Evolutionary conservation across 2,797 vertebrate genomes (phyloP), one percentile per base, ranked within the genome.

Genomic region (Diplodus sargus): DNA sequence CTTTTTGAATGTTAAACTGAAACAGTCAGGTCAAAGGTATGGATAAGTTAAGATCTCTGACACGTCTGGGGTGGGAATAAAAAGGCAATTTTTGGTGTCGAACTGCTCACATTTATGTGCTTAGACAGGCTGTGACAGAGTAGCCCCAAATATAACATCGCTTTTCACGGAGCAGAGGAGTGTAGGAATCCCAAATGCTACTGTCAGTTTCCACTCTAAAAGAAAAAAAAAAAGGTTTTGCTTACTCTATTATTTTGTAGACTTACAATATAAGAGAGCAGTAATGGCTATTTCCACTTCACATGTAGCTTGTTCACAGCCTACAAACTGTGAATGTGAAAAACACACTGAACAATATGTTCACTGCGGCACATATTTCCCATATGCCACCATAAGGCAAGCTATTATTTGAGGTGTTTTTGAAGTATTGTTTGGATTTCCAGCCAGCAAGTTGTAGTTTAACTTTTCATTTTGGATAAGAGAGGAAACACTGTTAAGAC

Each of bases 321-420:
- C 58, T 76, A 79, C 15, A 85, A 85, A 83, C 85, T 86, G 86
- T 81, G 75, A 87, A 76, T 34, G 47, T 69, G 66, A 80, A 59
- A 85, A 82, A 64, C 61, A 70, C 16, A 56, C n/a, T 30, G 58
- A 81, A 81, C 47, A 85, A 79, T 73, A 73, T 78, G 72, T 85
- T 85, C 54, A 59, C 59, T 54, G 70, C 2, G 3, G 47, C 52
- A 61, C 69, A 61, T 58, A 65, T 82, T 82, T 60, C 45, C 64
- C 76, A 78, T 82, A 76, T 70, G 83, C 74, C 70, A 69, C 10
- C 79, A 47, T 56, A 45, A 23, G 72, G 57, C 22, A 17, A n/a
- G 25, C 25, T 71, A 30, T 69, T 66, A 65, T 79, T 64, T 22
- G 43, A 42, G 61, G 63, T 0, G 30, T 14, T 49, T 48, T 43